These are phyloP conservation scores for Rissa tridactyla DNA, from an alignment of 2,113 vertebrate species.

Conservation along the genomic window DNA sequence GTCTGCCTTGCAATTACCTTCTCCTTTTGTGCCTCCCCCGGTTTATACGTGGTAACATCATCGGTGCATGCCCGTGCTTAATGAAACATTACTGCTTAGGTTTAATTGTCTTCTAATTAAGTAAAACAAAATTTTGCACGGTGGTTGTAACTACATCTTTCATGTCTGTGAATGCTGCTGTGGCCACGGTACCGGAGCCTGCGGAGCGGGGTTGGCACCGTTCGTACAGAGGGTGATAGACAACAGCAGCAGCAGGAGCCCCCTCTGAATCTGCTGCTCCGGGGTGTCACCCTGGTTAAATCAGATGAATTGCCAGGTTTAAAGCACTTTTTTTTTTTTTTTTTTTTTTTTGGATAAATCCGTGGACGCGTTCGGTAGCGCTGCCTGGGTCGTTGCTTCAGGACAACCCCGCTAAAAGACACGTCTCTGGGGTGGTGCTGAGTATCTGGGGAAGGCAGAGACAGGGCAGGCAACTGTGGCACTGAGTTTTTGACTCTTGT, in stretches of 20 bases:
- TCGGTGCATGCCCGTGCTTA: background rate
- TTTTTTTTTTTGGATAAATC: background rate
- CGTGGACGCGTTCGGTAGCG: fast-evolving
- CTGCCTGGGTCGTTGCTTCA: background rate
- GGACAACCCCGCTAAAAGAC: fast-evolving
- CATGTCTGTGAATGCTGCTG: background rate
- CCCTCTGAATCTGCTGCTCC: background rate
- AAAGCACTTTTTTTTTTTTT: background rate
- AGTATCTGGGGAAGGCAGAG: background rate
- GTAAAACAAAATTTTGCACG: background rate
- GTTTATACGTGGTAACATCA: fast-evolving
- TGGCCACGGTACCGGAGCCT: background rate
- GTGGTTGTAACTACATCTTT: background rate
- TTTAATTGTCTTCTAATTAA: conserved; percentile 35
- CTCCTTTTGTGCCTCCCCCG: background rate
- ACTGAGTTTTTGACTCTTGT: background rate
- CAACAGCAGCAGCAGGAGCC: background rate
- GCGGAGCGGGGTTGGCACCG: background rate
- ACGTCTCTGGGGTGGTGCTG: fast-evolving
- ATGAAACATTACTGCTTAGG: background rate
- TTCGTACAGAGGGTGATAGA: background rate
- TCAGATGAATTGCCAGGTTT: background rate
- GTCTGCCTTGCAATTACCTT: background rate
- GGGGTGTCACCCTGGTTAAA: background rate
- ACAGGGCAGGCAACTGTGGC: fast-evolving